Percentiles rank a stretch among this genome's conserved stretches.
These are phyloP conservation scores for Stenopsyche tienmushanensis DNA, from an alignment of 1,140 invertebrate genomes.

Conservation along the genomic window DNA sequence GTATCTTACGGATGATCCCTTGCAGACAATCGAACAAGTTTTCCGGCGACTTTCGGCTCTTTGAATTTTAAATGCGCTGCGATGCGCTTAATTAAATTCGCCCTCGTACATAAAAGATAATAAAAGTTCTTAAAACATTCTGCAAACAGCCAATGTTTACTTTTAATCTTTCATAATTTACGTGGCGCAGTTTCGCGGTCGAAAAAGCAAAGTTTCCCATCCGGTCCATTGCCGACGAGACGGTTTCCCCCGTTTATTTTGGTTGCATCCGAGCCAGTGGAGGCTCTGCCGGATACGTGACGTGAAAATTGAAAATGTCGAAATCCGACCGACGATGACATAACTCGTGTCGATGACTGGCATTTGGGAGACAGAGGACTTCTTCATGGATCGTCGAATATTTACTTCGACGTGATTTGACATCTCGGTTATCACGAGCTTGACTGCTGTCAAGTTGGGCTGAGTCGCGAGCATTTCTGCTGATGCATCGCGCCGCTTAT, in stretches of 20 bases:
- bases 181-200: not conserved
- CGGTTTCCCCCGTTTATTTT: not conserved
- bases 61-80: conserved; percentile 2
- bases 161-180: conserved; percentile 18
- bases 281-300: conserved; percentile 4
- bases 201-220: not conserved
- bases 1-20: too few species aligned
- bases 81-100: conserved; percentile 7
- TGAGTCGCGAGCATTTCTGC: too few species aligned
- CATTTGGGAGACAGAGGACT: not conserved
- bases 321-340: not conserved
- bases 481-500: too few species aligned
- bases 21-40: too few species aligned
- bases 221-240: not conserved
- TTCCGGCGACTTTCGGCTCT: not conserved
- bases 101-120: conserved; percentile 6
- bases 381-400: conserved; percentile 4
- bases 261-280: not conserved
- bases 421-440: too few species aligned
- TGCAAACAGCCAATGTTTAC: conserved; percentile 12
- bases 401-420: not conserved
- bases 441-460: too few species aligned
- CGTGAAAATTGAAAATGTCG: conserved; percentile 20
- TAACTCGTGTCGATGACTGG: conserved; percentile 2
- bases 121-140: conserved; percentile 16